phyloP scores from a whole-genome alignment of 2,113 vertebrate species.

The Tetraodon nigroviridis region DNA sequence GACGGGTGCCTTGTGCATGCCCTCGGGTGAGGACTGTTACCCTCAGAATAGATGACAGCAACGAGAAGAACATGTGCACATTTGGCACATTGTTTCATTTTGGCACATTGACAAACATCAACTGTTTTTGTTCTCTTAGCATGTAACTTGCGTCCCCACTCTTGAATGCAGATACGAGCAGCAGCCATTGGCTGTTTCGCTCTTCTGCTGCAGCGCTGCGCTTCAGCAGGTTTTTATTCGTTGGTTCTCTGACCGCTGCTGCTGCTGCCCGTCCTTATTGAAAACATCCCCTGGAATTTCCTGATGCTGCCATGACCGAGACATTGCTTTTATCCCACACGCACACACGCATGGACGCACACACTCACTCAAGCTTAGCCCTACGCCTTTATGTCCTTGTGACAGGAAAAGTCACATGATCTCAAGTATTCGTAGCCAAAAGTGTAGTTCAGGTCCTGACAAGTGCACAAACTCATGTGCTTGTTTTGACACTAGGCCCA shows the following conservation, averaged over 20 bases:
- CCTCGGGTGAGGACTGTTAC: conserved; percentile 44
- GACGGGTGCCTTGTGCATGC: conserved; percentile 16
- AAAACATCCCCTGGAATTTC: conserved; percentile 79
- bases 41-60: conserved; percentile 35
- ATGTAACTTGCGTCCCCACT: not conserved
- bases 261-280: conserved; percentile 64
- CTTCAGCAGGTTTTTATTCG: conserved; percentile 73
- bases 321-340: conserved; percentile 31
- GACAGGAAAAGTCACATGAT: conserved; percentile 33
- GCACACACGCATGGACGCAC: conserved; percentile 7
- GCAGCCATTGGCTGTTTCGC: conserved; percentile 11
- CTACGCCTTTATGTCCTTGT: conserved; percentile 23
- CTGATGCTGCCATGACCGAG: conserved; percentile 60
- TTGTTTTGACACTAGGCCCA: conserved; percentile 35
- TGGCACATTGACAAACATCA: not conserved
- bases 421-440: conserved; percentile 41
- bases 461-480: too few relatives aligned
- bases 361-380: conserved; percentile 6
- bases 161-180: conserved; percentile 6
- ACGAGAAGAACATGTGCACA: conserved; percentile 19
- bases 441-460: conserved; percentile 14
- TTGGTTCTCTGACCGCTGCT: conserved; percentile 55
- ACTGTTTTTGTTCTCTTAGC: conserved; percentile 7
- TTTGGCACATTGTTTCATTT: conserved; percentile 19
- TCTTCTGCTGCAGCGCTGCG: conserved; percentile 35